Conservation (phyloP, 2,888 invertebrate species). For the Busseola fusca region DNA sequence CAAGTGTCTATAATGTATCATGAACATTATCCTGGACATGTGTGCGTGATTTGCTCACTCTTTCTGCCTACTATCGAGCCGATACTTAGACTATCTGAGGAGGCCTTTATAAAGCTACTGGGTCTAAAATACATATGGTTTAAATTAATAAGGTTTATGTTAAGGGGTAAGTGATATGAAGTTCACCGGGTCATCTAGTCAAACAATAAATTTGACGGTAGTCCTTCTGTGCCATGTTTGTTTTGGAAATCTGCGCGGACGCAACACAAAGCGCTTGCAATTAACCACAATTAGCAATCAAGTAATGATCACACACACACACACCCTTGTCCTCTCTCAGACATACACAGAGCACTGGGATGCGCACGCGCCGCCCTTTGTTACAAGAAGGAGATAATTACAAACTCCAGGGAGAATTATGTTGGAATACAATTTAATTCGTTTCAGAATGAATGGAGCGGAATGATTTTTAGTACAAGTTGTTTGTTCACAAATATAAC, state of each 20-base stretch:
- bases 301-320: constrained; percentile 24
- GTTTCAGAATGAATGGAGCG: neutral
- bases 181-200: too few relatives aligned
- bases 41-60: too few relatives aligned
- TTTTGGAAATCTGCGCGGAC: constrained; percentile 8
- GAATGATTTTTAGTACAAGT: neutral
- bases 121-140: too few relatives aligned
- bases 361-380: constrained; percentile 52
- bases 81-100: too few relatives aligned
- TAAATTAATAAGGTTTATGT: too few relatives aligned
- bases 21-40: too few relatives aligned
- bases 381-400: constrained; percentile 23
- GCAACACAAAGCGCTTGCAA: constrained; percentile 37
- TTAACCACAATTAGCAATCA: constrained; percentile 55
- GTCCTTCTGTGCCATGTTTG: neutral
- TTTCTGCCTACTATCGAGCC: too few relatives aligned
- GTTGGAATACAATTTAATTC: neutral
- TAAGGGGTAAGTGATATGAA: too few relatives aligned
- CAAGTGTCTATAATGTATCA: too few relatives aligned
- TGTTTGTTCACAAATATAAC: neutral
- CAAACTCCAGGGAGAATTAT: constrained; percentile 20
- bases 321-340: neutral
- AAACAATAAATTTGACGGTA: neutral
- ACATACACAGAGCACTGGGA: neutral
- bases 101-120: too few relatives aligned